Percentiles rank a stretch among this genome's conserved stretches.
Evolutionary conservation across 2,888 invertebrate species (phyloP).

Genomic region (Tholera decimalis): DNA sequence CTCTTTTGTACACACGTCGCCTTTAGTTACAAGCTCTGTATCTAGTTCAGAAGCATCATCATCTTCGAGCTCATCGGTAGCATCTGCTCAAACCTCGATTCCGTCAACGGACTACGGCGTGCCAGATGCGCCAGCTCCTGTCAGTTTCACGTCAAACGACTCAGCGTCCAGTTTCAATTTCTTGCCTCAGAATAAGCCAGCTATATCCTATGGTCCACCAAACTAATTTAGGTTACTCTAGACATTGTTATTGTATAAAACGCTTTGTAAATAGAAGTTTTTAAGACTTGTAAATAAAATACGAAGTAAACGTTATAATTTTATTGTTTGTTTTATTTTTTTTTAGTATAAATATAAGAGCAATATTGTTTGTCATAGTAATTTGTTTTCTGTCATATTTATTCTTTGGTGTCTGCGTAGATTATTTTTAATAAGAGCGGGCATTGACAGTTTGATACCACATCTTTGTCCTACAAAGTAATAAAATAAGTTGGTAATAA

Average conservation of each 20-base stretch:
- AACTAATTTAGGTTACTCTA: conserved; percentile 69
- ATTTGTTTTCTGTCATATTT: conserved; percentile 1
- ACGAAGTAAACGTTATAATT: conserved; percentile 56
- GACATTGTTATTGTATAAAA: conserved; percentile 59
- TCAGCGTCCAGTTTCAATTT: conserved; percentile 73
- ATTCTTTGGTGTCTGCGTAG: conserved; percentile 70
- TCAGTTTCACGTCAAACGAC: conserved; percentile 36
- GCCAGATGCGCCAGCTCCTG: conserved; percentile 66
- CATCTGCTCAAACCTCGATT: conserved; percentile 58
- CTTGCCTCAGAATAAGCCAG: conserved; percentile 81
- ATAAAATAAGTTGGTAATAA: conserved; percentile 46
- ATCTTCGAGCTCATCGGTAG: conserved; percentile 61
- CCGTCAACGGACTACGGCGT: conserved; percentile 74
- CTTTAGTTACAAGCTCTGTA: conserved; percentile 56
- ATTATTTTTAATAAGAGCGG: conserved; percentile 80
- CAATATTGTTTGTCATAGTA: not conserved
- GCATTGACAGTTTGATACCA: conserved; percentile 50
- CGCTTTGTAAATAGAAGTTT: conserved; percentile 66
- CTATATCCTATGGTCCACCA: conserved; percentile 80
- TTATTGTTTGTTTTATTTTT: conserved; percentile 57
- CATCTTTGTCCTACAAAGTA: conserved; percentile 67
- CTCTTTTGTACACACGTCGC: conserved; percentile 85
- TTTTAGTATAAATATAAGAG: not conserved
- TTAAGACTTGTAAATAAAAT: conserved; percentile 71
- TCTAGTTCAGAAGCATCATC: conserved; percentile 54